Evolutionary conservation across 37 sponge, comb jelly and placozoan genomes (phyloP).

Genomic region (Tethya wilhelma): DNA sequence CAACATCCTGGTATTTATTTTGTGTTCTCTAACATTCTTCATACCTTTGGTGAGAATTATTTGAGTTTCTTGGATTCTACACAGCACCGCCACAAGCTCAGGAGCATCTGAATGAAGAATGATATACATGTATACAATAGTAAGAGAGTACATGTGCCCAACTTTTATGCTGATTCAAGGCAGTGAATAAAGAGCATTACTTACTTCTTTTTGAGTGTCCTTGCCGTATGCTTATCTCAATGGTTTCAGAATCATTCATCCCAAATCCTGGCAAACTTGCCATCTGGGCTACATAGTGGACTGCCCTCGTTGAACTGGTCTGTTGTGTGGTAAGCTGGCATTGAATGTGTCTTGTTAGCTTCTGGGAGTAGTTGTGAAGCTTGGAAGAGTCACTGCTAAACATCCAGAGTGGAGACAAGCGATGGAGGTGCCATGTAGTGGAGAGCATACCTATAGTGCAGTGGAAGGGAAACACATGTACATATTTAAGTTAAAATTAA

Average conservation of each 20-base stretch:
- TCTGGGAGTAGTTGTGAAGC: conserved; percentile 10
- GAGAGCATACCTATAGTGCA: not conserved
- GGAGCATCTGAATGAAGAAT: not conserved
- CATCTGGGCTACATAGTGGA: not conserved
- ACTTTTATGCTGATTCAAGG: no score
- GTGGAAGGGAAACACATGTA: not conserved
- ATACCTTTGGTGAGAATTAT: not conserved
- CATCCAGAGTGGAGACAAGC: conserved; percentile 40
- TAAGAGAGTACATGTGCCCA: not conserved
- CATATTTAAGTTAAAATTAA: not conserved
- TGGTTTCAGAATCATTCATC: conserved; percentile 18
- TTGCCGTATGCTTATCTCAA: not conserved
- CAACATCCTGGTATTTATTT: no score
- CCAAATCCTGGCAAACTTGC: conserved; percentile 5
- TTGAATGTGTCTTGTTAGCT: conserved; percentile 1
- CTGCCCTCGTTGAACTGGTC: not conserved
- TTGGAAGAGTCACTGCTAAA: not conserved
- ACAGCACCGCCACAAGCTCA: not conserved
- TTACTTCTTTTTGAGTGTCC: conserved; percentile 3
- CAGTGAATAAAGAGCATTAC: no score
- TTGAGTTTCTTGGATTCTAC: not conserved
- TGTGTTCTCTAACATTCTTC: no score
- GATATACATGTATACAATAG: not conserved
- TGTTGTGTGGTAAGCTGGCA: not conserved
- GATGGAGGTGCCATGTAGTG: conserved; percentile 14